Percentiles rank a stretch among this genome's conserved stretches.
Conservation (phyloP, 2,888 invertebrate genomes). For the Vesta saturnalis region DNA sequence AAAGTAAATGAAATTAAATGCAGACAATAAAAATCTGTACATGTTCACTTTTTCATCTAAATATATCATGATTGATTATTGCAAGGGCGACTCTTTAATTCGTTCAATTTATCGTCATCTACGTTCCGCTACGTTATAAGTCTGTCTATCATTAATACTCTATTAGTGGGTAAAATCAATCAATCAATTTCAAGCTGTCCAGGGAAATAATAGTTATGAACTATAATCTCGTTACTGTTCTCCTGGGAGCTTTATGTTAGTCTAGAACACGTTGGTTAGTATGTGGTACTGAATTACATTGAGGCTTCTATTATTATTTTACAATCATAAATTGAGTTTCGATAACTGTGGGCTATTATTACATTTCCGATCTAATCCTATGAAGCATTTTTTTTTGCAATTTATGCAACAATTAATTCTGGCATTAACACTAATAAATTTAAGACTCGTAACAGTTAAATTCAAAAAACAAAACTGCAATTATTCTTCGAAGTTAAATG, state of each 20-base stretch:
- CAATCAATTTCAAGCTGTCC: conserved; percentile 45
- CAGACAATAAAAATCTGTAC: background rate
- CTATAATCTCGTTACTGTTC: conserved; percentile 46
- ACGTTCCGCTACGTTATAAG: conserved; percentile 18
- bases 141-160: conserved; percentile 33
- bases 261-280: background rate
- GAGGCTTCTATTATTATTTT: too few relatives aligned
- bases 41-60: background rate
- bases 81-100: conserved; percentile 18
- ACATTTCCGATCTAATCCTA: too few relatives aligned
- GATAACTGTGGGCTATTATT: too few relatives aligned
- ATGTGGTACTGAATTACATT: background rate
- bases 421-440: too few relatives aligned
- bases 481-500: too few relatives aligned
- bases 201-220: conserved; percentile 49
- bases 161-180: conserved; percentile 43
- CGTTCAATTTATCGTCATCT: conserved; percentile 30
- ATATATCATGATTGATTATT: conserved; percentile 22
- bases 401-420: too few relatives aligned
- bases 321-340: too few relatives aligned
- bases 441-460: too few relatives aligned
- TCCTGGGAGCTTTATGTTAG: background rate
- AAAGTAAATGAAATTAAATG: too few relatives aligned
- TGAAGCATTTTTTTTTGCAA: too few relatives aligned
- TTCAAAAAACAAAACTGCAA: too few relatives aligned